Evolutionary conservation across 2,113 vertebrate species (phyloP).

Genomic region (Percina caprodes): DNA sequence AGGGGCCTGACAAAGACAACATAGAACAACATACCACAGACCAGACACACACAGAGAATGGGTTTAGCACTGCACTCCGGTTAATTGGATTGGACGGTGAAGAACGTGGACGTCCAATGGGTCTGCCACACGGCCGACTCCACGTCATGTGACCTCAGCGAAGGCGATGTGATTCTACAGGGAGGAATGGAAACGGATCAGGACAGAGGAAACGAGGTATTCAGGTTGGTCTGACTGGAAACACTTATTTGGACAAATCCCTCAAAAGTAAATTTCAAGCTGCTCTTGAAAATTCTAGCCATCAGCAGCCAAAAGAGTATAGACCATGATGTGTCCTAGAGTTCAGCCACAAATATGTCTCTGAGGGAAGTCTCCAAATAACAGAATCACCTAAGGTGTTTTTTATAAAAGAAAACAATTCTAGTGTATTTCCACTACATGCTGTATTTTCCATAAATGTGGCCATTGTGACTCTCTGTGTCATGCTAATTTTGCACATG

Average conservation of each 20-base stretch:
- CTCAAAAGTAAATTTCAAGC: not conserved
- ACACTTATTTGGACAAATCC: not conserved
- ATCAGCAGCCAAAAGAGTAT: not conserved
- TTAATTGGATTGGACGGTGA: slow-evolving; percentile 89
- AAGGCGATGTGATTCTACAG: slow-evolving; percentile 98
- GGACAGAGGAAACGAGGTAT: not conserved
- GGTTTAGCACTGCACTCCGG: slow-evolving; percentile 79
- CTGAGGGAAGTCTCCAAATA: not conserved
- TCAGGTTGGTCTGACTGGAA: not conserved
- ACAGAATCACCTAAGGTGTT: not conserved
- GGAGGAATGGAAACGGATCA: not conserved
- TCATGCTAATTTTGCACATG: not conserved
- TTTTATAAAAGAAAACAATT: not conserved
- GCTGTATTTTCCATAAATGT: not conserved
- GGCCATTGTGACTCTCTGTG: not conserved
- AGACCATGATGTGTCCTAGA: not conserved
- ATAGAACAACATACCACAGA: slow-evolving; percentile 63
- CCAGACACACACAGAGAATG: slow-evolving; percentile 51
- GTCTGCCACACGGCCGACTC: slow-evolving; percentile 89
- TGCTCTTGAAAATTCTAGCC: not conserved
- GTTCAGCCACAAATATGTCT: not conserved
- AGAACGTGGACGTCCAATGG: slow-evolving; percentile 95
- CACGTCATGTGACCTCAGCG: slow-evolving; percentile 99
- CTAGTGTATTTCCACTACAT: not conserved
- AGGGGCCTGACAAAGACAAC: slow-evolving; percentile 42